Percentiles rank a stretch among this genome's conserved stretches.
These are phyloP conservation scores for Trachelus stipa DNA, from an alignment of 2,888 invertebrate species.

Conservation along the genomic window DNA sequence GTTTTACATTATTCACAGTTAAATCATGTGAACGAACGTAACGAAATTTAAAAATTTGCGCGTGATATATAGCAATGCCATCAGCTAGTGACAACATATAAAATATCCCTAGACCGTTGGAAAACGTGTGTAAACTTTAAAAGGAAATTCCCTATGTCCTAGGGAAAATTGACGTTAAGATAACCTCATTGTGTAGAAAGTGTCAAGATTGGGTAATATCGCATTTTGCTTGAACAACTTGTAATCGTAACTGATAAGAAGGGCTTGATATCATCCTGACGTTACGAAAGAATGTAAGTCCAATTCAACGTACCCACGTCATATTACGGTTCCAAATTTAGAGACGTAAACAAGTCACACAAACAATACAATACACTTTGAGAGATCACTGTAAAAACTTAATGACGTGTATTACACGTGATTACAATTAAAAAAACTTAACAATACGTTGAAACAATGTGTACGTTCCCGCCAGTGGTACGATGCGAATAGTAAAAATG, in stretches of 20 bases:
- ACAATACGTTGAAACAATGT: background rate
- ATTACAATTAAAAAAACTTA: background rate
- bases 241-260: background rate
- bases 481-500: conserved; percentile 1
- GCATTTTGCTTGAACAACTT: background rate
- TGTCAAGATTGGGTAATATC: background rate
- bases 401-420: background rate
- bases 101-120: background rate
- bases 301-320: background rate
- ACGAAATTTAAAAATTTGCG: background rate
- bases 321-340: background rate
- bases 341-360: background rate
- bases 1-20: background rate
- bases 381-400: background rate
- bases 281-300: background rate
- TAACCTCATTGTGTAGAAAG: background rate
- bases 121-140: background rate
- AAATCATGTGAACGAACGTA: background rate
- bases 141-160: background rate
- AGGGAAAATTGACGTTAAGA: background rate
- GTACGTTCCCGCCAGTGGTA: background rate
- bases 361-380: background rate
- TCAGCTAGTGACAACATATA: background rate
- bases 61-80: background rate
- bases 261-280: background rate